Percentiles rank a stretch among this genome's conserved stretches.
These are phyloP conservation scores for Deroplatys truncata DNA, from an alignment of 2,888 invertebrate species.

Conservation along the genomic window DNA sequence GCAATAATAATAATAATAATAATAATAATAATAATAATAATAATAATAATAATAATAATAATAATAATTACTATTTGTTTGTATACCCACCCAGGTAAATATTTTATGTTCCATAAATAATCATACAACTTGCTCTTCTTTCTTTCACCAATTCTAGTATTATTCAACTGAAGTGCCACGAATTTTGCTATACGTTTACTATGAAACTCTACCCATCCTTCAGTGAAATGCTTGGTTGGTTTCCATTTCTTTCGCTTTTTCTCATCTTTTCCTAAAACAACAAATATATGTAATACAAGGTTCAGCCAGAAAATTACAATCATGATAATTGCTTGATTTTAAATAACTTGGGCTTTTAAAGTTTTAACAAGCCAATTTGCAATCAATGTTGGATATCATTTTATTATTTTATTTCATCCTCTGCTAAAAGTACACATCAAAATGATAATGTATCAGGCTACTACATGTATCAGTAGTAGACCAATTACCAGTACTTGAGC, in stretches of 20 bases:
- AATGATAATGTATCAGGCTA: too few relatives aligned
- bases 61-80: too few relatives aligned
- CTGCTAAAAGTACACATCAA: too few relatives aligned
- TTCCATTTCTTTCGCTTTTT: slow-evolving; percentile 56
- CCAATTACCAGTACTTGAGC: too few relatives aligned
- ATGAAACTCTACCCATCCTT: slow-evolving; percentile 95
- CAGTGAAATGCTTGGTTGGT: slow-evolving; percentile 63
- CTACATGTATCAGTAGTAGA: too few relatives aligned
- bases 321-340: background rate
- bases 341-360: too few relatives aligned
- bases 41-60: too few relatives aligned
- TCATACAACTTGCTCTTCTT: slow-evolving; percentile 86
- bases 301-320: background rate
- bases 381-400: too few relatives aligned
- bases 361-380: too few relatives aligned
- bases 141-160: slow-evolving; percentile 77
- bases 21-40: too few relatives aligned
- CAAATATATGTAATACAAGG: background rate
- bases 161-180: slow-evolving; percentile 81
- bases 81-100: slow-evolving; percentile 64
- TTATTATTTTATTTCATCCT: too few relatives aligned
- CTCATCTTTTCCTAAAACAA: slow-evolving; percentile 43
- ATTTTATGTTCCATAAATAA: slow-evolving; percentile 93
- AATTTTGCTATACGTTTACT: slow-evolving; percentile 83
- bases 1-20: too few relatives aligned